These are phyloP conservation scores for Tyrophagus putrescentiae DNA, from an alignment of 1,140 invertebrate species.

Conservation along the genomic window DNA sequence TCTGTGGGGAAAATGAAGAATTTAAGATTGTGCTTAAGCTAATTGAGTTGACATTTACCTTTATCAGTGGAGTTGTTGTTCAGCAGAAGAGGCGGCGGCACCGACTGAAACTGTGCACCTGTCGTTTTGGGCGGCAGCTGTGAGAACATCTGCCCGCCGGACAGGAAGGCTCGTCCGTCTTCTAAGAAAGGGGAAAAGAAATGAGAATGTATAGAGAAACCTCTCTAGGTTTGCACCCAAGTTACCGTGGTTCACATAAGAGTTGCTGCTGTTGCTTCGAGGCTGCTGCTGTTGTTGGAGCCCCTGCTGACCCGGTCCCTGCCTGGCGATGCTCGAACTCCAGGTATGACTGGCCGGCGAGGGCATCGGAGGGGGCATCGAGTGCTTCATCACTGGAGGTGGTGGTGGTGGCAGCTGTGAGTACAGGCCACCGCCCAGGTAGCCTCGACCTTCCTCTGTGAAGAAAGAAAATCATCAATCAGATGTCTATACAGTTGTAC, in stretches of 20 bases:
- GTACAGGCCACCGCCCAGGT: no score
- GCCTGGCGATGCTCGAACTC: not conserved
- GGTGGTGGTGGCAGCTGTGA: no score
- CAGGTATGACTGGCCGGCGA: not conserved
- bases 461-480: no score
- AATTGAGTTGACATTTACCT: no score
- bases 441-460: no score
- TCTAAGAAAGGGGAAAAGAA: not conserved
- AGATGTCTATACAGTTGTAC: no score
- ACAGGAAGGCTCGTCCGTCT: not conserved
- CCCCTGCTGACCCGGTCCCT: not conserved
- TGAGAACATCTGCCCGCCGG: not conserved
- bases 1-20: no score
- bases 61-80: not conserved
- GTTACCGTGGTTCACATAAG: not conserved
- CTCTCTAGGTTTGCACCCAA: not conserved
- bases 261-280: no score
- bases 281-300: not conserved
- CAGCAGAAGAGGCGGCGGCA: no score
- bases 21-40: no score
- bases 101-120: no score
- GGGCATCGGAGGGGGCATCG: not conserved
- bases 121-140: not conserved
- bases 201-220: not conserved
- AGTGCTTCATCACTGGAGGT: no score